phyloP scores from a whole-genome alignment of 2,888 invertebrate species.

The Tetragonula carbonaria region DNA sequence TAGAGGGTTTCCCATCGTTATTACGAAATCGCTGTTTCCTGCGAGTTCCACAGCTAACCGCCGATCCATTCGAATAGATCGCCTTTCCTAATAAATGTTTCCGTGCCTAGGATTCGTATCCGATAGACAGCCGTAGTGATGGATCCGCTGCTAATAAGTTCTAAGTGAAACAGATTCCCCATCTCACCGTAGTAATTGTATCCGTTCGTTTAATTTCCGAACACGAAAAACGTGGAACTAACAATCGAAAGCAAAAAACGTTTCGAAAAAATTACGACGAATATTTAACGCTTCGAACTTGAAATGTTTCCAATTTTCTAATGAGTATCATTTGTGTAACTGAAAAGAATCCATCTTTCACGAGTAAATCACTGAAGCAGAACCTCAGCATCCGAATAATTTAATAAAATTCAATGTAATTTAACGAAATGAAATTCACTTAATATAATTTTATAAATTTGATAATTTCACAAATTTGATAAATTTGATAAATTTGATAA shows the following conservation, averaged over 20 bases:
- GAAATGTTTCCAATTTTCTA: neutral
- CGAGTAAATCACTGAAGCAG: no score
- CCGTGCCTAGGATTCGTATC: constrained; percentile 2
- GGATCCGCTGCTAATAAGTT: neutral
- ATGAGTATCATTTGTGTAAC: neutral
- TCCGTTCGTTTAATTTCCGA: neutral
- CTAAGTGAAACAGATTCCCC: neutral
- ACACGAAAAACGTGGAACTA: neutral
- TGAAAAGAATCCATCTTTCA: neutral
- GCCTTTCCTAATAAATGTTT: constrained; percentile 23
- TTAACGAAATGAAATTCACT: no score
- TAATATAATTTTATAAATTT: no score
- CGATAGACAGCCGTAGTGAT: neutral
- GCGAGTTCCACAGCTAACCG: constrained; percentile 19
- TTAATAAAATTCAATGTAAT: no score
- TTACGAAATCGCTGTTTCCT: constrained; percentile 39
- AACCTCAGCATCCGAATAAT: no score
- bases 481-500: no score
- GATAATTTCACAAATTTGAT: no score
- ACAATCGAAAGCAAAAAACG: neutral
- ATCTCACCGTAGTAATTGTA: neutral
- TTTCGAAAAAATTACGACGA: neutral
- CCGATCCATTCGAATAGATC: constrained; percentile 30
- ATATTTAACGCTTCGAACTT: neutral
- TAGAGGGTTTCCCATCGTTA: constrained; percentile 28